A percentile compares a stretch with the other conserved stretches of the same genome.
Conservation (phyloP, 2,113 vertebrate species). For the Propithecus coquereli region DNA sequence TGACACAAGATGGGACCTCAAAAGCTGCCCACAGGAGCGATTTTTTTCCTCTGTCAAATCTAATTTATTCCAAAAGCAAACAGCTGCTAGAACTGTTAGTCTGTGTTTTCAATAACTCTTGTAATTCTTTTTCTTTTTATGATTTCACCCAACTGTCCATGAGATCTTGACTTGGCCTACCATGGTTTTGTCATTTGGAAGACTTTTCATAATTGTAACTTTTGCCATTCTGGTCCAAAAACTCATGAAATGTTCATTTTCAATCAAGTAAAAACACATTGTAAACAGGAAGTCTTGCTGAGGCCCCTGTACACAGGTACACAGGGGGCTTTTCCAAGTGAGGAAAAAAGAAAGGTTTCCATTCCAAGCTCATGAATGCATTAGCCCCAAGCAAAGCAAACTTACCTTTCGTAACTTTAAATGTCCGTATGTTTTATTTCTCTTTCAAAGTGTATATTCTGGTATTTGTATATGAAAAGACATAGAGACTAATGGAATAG, state of each 20-base stretch:
- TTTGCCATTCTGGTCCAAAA: background rate
- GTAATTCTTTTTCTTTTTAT: background rate
- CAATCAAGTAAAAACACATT: background rate
- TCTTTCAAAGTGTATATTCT: background rate
- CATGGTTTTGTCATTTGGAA: background rate
- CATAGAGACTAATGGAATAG: background rate
- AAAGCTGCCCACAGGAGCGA: background rate
- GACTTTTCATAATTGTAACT: background rate
- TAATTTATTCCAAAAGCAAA: conserved; percentile 8
- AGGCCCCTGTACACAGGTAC: background rate
- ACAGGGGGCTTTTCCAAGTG: background rate
- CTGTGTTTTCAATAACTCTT: background rate
- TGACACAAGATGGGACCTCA: background rate
- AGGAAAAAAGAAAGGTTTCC: background rate
- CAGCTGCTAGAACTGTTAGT: background rate
- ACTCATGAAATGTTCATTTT: background rate
- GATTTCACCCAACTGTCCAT: background rate
- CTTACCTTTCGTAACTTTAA: background rate
- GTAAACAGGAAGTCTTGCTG: background rate
- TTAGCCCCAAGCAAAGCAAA: background rate
- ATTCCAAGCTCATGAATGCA: background rate
- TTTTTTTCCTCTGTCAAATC: background rate
- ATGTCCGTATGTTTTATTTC: background rate
- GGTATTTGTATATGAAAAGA: background rate
- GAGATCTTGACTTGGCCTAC: background rate